A percentile compares a stretch with the other conserved stretches of the same genome.
Evolutionary conservation across 2,797 vertebrate genomes (phyloP).

Genomic region (Rhabdomys pumilio): DNA sequence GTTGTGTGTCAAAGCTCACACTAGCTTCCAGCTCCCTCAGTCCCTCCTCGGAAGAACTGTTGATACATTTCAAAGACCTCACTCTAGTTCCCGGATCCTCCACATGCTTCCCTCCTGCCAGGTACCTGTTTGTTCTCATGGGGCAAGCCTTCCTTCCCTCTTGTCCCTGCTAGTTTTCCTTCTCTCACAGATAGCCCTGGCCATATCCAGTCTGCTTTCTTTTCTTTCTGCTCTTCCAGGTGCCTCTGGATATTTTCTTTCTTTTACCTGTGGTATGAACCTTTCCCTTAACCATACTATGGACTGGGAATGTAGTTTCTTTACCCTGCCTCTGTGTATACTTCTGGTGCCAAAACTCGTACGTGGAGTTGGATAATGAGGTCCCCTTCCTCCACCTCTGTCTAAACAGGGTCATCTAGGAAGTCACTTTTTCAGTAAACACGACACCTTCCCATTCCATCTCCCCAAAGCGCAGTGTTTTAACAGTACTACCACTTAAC

Average conservation of each 20-base stretch:
- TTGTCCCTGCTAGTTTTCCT: not conserved
- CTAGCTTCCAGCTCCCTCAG: not conserved
- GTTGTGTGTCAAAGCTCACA: not conserved
- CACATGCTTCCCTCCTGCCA: not conserved
- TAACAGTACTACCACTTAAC: not conserved
- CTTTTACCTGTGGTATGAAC: not conserved
- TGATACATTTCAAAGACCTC: not conserved
- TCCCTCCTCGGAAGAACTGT: not conserved
- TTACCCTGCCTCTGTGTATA: not conserved
- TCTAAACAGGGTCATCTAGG: not conserved
- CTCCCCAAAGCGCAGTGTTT: not conserved
- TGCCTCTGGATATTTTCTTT: not conserved
- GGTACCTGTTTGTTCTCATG: not conserved
- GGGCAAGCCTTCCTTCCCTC: not conserved
- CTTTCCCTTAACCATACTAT: not conserved
- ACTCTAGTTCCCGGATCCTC: no score
- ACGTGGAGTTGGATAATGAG: not conserved
- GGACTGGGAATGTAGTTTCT: not conserved
- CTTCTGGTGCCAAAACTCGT: not conserved
- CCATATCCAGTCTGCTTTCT: no score
- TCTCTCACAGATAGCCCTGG: not conserved
- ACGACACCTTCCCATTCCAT: slow-evolving; percentile 10
- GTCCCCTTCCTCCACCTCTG: not conserved
- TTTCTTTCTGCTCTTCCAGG: not conserved
- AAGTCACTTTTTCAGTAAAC: not conserved